A percentile compares a stretch with the other conserved stretches of the same genome.
Evolutionary conservation across 30 jellyfish, hydroid and myxozoan species (phyloP).

Genomic region (Aurelia sp.): DNA sequence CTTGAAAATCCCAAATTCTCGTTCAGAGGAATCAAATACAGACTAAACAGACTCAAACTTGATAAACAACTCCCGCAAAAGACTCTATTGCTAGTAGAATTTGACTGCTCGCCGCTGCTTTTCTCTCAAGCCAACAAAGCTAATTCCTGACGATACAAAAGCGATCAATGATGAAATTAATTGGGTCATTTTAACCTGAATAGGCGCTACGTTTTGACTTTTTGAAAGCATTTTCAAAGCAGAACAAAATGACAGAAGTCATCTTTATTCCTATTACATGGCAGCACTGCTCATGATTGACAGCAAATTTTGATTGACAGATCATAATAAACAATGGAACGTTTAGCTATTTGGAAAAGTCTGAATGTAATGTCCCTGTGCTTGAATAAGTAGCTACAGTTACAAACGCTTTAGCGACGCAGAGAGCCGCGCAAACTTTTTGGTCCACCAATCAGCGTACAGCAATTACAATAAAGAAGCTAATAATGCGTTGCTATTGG

Average conservation of each 20-base stretch:
- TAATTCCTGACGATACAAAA: conserved; percentile 24
- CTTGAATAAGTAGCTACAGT: no score
- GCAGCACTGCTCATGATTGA: no score
- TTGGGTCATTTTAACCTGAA: conserved; percentile 25
- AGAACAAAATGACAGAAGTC: conserved; percentile 5
- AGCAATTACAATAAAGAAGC: no score
- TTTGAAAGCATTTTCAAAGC: conserved; percentile 9
- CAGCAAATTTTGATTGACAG: no score
- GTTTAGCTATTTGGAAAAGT: no score
- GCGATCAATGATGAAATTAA: conserved; percentile 35
- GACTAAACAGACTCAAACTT: conserved; percentile 67
- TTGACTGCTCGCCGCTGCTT: conserved; percentile 46
- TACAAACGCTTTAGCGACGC: no score
- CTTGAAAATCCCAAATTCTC: conserved; percentile 45
- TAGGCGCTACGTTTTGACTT: conserved; percentile 18
- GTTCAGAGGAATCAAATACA: conserved; percentile 53
- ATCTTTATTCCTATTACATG: not conserved
- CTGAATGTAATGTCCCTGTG: no score
- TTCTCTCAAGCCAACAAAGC: conserved; percentile 27
- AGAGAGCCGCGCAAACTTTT: no score
- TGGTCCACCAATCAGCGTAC: no score
- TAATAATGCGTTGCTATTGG: no score
- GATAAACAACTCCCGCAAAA: conserved; percentile 58
- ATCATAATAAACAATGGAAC: no score
- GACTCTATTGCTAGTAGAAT: conserved; percentile 60